These are phyloP conservation scores for Octomys mimax DNA, from an alignment of 2,797 vertebrate genomes.

Conservation along the genomic window DNA sequence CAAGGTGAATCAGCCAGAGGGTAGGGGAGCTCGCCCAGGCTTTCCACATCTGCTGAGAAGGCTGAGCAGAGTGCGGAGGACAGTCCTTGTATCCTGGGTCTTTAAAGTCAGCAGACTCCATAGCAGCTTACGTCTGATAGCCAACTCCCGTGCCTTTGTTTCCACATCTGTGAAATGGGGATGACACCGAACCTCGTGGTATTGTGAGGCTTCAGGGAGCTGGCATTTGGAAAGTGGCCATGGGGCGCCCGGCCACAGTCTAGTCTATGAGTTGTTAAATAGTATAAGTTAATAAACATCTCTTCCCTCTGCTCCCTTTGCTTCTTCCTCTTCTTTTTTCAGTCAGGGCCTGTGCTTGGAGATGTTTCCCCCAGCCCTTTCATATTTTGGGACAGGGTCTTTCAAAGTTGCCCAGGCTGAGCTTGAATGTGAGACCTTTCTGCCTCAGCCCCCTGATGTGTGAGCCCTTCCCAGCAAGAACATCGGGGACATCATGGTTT, in stretches of 20 bases:
- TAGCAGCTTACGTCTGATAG: neutral
- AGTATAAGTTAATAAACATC: neutral
- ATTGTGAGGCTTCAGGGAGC: neutral
- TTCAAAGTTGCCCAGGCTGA: neutral
- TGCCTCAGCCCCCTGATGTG: neutral
- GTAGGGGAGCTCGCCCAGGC: neutral
- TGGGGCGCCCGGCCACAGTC: neutral
- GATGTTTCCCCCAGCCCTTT: neutral
- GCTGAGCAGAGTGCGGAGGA: neutral
- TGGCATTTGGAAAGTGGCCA: neutral
- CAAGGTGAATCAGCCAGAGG: neutral
- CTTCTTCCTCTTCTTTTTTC: neutral
- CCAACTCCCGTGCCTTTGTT: neutral
- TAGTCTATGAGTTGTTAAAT: neutral
- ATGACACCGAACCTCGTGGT: neutral
- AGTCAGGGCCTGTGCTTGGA: neutral
- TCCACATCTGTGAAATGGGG: conserved; percentile 1
- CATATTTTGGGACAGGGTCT: neutral
- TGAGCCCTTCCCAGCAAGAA: neutral
- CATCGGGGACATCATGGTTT: neutral
- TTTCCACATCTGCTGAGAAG: neutral
- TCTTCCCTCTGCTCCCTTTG: neutral
- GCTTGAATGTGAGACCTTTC: neutral
- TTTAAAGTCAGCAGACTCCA: neutral
- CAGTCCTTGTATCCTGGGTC: neutral